A percentile compares a stretch with the other conserved stretches of the same genome.
phyloP scores from a whole-genome alignment of 2,797 vertebrate genomes.

The Tragelaphus oryx region DNA sequence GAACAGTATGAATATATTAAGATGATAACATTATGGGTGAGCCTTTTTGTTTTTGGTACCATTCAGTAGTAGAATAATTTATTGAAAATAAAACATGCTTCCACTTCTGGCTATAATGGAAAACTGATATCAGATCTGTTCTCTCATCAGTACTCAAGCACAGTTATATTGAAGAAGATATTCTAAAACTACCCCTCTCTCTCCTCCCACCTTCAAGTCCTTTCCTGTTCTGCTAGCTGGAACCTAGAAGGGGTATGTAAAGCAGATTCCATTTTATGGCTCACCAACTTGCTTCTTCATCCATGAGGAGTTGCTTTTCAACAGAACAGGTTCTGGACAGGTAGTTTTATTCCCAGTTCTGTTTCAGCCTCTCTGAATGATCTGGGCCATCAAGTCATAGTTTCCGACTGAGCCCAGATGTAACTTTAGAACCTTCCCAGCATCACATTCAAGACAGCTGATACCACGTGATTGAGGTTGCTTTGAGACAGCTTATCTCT shows the following conservation, averaged over 20 bases:
- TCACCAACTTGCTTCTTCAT: background rate
- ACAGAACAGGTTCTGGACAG: background rate
- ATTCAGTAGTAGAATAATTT: background rate
- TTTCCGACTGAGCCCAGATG: background rate
- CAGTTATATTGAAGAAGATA: background rate
- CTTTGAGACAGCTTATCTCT: background rate
- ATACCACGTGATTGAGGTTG: background rate
- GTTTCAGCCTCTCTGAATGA: background rate
- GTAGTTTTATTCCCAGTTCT: background rate
- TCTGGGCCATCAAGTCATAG: background rate
- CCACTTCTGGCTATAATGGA: background rate
- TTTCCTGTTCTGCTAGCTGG: background rate
- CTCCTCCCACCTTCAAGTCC: background rate
- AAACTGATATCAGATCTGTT: background rate
- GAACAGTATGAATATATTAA: background rate
- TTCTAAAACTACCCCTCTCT: background rate
- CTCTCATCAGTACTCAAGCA: background rate
- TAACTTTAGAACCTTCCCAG: background rate
- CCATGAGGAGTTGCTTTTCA: background rate
- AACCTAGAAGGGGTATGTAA: background rate
- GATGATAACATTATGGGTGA: background rate
- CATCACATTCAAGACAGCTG: background rate
- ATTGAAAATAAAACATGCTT: background rate
- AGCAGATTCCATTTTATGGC: background rate
- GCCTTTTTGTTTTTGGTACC: background rate